phyloP scores from a whole-genome alignment of 2,113 vertebrate species.

The Catharus bicknelli region DNA sequence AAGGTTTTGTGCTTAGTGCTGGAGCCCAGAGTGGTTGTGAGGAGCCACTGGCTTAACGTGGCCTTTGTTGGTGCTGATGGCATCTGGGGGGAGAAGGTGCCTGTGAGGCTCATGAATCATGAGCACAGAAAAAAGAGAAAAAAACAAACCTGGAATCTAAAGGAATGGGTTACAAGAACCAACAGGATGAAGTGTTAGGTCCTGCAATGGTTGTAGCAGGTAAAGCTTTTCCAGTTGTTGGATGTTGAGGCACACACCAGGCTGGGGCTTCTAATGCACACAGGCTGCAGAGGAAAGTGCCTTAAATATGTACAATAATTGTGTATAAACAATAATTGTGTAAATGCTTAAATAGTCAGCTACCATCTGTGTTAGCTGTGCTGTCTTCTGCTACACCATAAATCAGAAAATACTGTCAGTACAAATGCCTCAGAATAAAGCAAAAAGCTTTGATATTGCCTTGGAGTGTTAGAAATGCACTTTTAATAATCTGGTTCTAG shows the following conservation, averaged over 20 bases:
- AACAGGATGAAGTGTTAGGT: background rate
- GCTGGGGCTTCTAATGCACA: background rate
- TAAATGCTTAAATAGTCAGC: background rate
- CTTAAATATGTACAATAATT: background rate
- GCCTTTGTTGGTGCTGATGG: background rate
- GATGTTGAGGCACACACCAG: fast-evolving
- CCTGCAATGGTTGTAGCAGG: fast-evolving
- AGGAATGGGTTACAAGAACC: background rate
- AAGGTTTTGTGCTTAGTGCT: background rate
- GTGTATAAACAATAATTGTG: too few relatives aligned
- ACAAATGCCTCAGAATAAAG: background rate
- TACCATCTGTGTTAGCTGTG: background rate
- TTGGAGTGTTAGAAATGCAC: background rate
- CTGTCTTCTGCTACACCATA: background rate
- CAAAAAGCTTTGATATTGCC: background rate
- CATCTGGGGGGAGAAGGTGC: background rate
- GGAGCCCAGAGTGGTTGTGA: background rate
- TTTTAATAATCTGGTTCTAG: background rate
- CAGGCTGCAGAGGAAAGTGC: background rate
- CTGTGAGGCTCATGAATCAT: background rate
- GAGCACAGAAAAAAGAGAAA: background rate
- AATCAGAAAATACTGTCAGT: background rate
- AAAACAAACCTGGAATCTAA: fast-evolving
- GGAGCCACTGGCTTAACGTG: background rate
- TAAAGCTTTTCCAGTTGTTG: background rate